Evolutionary conservation across 2,888 invertebrate genomes (phyloP).

Genomic region (Seira musarum): DNA sequence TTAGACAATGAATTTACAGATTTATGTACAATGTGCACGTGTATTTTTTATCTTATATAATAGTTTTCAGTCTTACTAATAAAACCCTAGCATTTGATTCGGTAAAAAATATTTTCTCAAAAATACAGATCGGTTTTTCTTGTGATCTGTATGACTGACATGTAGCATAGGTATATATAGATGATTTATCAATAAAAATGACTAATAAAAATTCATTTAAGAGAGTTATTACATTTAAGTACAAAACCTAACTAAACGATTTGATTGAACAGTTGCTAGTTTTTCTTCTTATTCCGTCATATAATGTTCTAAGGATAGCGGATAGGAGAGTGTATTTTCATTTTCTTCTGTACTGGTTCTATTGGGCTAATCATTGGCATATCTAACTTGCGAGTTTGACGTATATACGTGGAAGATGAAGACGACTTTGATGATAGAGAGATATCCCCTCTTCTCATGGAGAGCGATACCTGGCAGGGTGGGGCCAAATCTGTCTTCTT

Average conservation of each 20-base stretch:
- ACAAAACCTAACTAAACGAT: constrained; percentile 32
- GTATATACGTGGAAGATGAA: constrained; percentile 20
- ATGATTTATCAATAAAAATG: too few species aligned
- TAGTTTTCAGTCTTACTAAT: constrained; percentile 47
- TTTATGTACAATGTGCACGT: constrained; percentile 24
- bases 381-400: constrained; percentile 33
- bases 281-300: too few species aligned
- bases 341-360: constrained; percentile 44
- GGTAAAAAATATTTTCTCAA: constrained; percentile 35
- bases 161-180: too few species aligned
- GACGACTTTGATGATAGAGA: constrained; percentile 25
- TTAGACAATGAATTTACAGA: constrained; percentile 7
- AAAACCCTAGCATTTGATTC: constrained; percentile 35
- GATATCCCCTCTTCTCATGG: constrained; percentile 29
- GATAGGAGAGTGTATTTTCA: constrained; percentile 42
- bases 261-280: constrained; percentile 38
- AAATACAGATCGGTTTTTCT: constrained; percentile 27
- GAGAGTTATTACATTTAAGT: constrained; percentile 25
- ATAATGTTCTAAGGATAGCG: neutral
- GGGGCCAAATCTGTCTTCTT: constrained; percentile 30
- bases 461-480: constrained; percentile 47
- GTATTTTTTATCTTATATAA: constrained; percentile 23
- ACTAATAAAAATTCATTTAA: neutral
- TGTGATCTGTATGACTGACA: too few species aligned
- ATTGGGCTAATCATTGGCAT: constrained; percentile 9